These are phyloP conservation scores for Tribolium freemani DNA, from an alignment of 2,888 invertebrate species.

Conservation along the genomic window DNA sequence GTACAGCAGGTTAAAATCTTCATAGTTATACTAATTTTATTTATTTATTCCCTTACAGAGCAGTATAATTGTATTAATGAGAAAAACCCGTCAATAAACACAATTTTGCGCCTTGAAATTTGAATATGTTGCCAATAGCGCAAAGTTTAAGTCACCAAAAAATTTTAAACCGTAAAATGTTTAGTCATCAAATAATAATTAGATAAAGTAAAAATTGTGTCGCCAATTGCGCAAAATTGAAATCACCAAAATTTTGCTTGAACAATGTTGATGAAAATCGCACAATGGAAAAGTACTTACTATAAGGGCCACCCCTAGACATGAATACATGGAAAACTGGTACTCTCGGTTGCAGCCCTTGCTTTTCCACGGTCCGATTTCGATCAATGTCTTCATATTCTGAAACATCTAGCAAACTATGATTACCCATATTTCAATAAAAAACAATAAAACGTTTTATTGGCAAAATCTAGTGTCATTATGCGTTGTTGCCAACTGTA, in stretches of 20 bases:
- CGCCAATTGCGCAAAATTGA: neutral
- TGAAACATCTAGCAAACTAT: slow-evolving; percentile 27
- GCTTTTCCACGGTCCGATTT: slow-evolving; percentile 38
- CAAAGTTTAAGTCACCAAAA: too few species aligned
- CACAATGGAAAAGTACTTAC: slow-evolving; percentile 38
- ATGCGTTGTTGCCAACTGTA: neutral
- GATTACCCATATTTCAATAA: neutral
- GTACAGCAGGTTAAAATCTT: too few species aligned
- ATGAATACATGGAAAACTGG: slow-evolving; percentile 35
- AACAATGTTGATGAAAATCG: slow-evolving; percentile 10
- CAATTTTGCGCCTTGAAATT: too few species aligned
- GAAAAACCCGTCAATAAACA: too few species aligned
- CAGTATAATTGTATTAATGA: too few species aligned
- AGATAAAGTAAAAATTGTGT: neutral
- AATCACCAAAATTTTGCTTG: neutral
- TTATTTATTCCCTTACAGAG: too few species aligned
- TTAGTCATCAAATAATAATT: too few species aligned
- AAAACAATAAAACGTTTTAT: neutral
- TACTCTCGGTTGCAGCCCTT: slow-evolving; percentile 35
- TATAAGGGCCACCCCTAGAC: slow-evolving; percentile 36
- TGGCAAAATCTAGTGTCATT: neutral
- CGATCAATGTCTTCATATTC: slow-evolving; percentile 26
- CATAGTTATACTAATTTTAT: too few species aligned
- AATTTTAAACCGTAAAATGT: too few species aligned
- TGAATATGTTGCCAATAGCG: too few species aligned